Base-by-base conservation (phyloP, 1,140 invertebrate species). In the Drosophila bifasciata region DNA sequence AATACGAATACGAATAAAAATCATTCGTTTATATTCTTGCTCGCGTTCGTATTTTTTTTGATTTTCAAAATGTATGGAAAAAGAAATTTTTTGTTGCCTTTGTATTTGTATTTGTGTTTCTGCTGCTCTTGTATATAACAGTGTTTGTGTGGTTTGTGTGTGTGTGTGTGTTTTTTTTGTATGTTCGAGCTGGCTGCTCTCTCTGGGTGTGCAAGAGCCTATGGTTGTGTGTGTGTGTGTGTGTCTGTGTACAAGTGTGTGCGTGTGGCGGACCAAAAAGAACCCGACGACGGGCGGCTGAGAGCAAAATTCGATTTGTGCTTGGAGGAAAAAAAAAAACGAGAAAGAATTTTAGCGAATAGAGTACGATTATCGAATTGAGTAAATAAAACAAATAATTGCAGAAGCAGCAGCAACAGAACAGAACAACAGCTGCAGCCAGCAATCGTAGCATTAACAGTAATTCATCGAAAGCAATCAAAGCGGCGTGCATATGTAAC, bases 291-390 rank as follows among this genome's bases (percentile, higher is more conserved):
- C 71, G 71, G 64, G 48, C 71, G 71, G 76, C 62, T 45, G 75
- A 81, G 73, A 86, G 69, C 56, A 81, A 79, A 86, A 86, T 85
- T 86, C 73, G 77, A 85, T 88, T 86, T 85, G 80, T 79, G 67
- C 70, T 63, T 69, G 59, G 76, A 73, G 53, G 81, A 80, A 76
- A 71, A 52, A 52, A 21, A 21, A 52, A 52, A 21, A 21, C 70
- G 52, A 74, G 52, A 71, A 62, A 25, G 25, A 72, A 62, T 73
- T 74, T 73, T 77, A 75, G 73, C 81, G 51, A 78, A 86, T 75
- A 76, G 78, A 79, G 67, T 73, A 73, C 58, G 77, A 77, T 86
- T 86, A 85, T 75, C 69, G 70, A 58, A 44, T 74, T 80, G 71
- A 76, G 60, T 56, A 85, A 86, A 73, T 73, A 43, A 56, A 79